A percentile compares a stretch with the other conserved stretches of the same genome.
These are phyloP conservation scores for Spialia ferax DNA, from an alignment of 2,888 invertebrate genomes.

Conservation along the genomic window DNA sequence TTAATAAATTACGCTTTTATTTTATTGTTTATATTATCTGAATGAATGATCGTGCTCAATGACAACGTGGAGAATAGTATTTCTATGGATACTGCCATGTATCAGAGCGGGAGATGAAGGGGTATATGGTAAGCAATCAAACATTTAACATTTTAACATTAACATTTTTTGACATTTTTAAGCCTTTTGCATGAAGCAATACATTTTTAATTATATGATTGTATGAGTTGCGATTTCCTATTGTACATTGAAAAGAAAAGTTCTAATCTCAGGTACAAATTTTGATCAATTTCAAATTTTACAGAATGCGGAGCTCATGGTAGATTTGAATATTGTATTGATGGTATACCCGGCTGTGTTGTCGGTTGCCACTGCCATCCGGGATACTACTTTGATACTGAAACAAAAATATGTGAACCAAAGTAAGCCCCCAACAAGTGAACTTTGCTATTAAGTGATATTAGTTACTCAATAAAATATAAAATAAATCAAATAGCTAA, in stretches of 20 bases:
- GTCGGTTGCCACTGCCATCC: constrained; percentile 80
- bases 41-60: neutral
- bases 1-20: no score
- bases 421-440: constrained; percentile 58
- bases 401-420: constrained; percentile 77
- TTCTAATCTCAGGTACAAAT: neutral
- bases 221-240: no score
- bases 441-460: neutral
- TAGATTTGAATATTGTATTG: constrained; percentile 77
- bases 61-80: constrained; percentile 14
- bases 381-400: constrained; percentile 78
- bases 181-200: no score
- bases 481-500: neutral
- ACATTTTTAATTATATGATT: no score
- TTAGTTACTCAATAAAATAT: no score
- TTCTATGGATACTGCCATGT: constrained; percentile 23
- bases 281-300: neutral
- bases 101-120: constrained; percentile 29
- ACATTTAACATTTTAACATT: neutral
- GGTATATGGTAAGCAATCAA: constrained; percentile 42
- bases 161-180: no score
- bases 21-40: no score
- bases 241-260: no score
- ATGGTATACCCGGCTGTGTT: constrained; percentile 75
- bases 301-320: constrained; percentile 78